Conservation (phyloP, 2,113 vertebrate species). For the Sceloporus undulatus region DNA sequence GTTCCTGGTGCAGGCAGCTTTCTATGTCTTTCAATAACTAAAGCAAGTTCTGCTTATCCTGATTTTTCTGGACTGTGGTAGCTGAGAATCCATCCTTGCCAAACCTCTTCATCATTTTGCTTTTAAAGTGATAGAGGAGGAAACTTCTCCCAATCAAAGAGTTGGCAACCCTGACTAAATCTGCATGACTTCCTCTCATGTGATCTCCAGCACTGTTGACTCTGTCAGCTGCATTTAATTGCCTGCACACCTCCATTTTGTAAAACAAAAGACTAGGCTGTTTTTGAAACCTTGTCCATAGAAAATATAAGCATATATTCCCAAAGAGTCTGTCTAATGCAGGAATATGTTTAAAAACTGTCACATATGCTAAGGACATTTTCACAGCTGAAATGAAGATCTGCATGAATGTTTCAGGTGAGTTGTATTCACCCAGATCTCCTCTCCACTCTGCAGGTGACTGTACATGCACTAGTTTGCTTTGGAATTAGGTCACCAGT, state of each 20-base stretch:
- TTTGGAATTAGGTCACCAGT: conserved; percentile 61
- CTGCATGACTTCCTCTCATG: neutral
- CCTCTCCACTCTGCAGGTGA: conserved; percentile 36
- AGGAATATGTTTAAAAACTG: conserved; percentile 44
- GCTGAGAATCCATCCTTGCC: neutral
- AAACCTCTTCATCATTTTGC: neutral
- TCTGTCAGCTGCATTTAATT: conserved; percentile 37
- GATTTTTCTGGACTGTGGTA: neutral
- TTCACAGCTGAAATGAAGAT: conserved; percentile 24
- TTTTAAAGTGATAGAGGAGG: neutral
- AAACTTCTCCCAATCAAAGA: neutral
- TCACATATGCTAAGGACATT: conserved; percentile 15
- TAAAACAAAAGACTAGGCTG: conserved; percentile 23
- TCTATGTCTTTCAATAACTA: neutral
- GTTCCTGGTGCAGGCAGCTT: neutral
- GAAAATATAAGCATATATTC: conserved; percentile 29
- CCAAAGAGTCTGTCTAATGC: conserved; percentile 27
- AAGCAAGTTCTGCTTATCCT: neutral
- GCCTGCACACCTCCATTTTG: neutral
- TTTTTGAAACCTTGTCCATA: conserved; percentile 30
- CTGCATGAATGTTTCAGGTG: conserved; percentile 44
- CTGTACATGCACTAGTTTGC: conserved; percentile 26
- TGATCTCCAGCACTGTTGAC: conserved; percentile 2
- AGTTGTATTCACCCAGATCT: conserved; percentile 43
- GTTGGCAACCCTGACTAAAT: neutral